Base-by-base conservation (phyloP, 2,797 vertebrate species). In the Pipistrellus pygmaeus region DNA sequence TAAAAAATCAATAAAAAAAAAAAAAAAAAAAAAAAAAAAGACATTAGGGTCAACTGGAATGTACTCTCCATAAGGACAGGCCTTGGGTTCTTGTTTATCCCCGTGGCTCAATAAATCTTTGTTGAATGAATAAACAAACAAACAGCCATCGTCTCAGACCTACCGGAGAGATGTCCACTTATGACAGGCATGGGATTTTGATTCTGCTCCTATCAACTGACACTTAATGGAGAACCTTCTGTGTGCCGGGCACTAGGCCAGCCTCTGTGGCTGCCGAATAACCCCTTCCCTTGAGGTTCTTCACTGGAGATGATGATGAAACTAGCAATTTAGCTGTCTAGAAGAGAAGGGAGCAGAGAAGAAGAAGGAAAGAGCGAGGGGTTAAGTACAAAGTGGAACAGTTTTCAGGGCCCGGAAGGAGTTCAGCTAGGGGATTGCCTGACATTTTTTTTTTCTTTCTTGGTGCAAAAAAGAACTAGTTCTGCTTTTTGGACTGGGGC, bases 401-500 rank as follows among this genome's bases (percentile, higher is more conserved):
- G 9, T 90, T 68, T 68, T 85, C 75, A 30, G 86, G 89, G 76
- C 94, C 75, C 84, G 88, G 41, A 83, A 93, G 88, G 90, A 91
- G 78, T 77, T 95, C 81, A 87, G 62, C 82, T 84, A 88, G n/a
- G 55, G 62, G 21, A 62, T 44, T 55, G 57, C 27, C 62, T 95
- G 75, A 89, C 35, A 51, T 75, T 66, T 81, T 76, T 89, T 81
- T 81, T 80, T 71, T 44, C 8, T 9, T 80, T 71, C 21, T 78
- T 53, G 27, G 27, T 76, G 64, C 62, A 78, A 88, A 94, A 94
- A 95, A 94, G 71, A 97, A 81, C 86, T 81, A 88, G 80, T 91
- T 97, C 92, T 95, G 94, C 90, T 95, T 95, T 95, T 83, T 88
- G 90, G 88, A 81, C 27, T 20, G 66, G 46, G 75, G 85, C 89